Evolutionary conservation across 2,888 invertebrate genomes (phyloP).

Genomic region (Philereme transversata): DNA sequence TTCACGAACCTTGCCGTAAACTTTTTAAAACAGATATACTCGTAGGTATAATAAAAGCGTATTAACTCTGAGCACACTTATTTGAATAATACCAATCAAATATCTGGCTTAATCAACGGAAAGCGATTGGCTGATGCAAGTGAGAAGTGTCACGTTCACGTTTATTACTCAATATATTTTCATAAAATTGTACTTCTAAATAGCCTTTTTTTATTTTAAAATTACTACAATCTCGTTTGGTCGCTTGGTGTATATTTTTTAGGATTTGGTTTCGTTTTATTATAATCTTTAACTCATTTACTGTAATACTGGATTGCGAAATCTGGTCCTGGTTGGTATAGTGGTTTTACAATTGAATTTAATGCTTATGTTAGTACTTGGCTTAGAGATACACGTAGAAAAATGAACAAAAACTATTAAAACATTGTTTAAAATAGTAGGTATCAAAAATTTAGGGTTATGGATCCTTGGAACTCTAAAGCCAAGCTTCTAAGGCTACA

Average conservation of each 20-base stretch:
- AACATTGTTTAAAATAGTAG: no score
- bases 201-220: conserved; percentile 50
- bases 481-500: no score
- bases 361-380: not conserved
- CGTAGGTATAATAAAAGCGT: conserved; percentile 55
- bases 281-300: conserved; percentile 40
- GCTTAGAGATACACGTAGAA: no score
- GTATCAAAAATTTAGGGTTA: no score
- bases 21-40: conserved; percentile 46
- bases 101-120: conserved; percentile 61
- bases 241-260: conserved; percentile 49
- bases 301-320: conserved; percentile 26
- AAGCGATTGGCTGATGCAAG: conserved; percentile 59
- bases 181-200: conserved; percentile 60
- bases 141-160: conserved; percentile 65
- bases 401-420: no score
- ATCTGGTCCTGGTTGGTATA: conserved; percentile 12
- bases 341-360: not conserved
- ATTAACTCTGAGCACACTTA: conserved; percentile 54
- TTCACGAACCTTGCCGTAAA: conserved; percentile 41
- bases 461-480: no score
- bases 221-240: conserved; percentile 44
- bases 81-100: conserved; percentile 61
- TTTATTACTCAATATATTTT: conserved; percentile 63
- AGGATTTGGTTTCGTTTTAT: conserved; percentile 42